These are phyloP conservation scores for Electrona antarctica DNA, from an alignment of 2,113 vertebrate species.

Conservation along the genomic window DNA sequence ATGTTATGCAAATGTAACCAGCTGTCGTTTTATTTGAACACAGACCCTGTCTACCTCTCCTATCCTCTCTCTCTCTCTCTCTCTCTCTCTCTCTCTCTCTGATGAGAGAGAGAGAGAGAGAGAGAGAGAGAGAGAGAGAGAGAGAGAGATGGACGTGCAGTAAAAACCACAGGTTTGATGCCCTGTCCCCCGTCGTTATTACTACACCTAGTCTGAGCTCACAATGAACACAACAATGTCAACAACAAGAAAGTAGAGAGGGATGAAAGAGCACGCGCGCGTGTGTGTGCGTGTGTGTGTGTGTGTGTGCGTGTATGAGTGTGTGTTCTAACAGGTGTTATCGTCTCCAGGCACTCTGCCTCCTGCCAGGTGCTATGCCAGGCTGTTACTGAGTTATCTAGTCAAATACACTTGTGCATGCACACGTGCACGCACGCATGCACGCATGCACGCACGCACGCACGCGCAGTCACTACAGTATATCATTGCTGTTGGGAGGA, in stretches of 20 bases:
- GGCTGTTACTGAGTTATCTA: too few species aligned
- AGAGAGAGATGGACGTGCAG: not conserved
- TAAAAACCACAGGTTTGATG: too few species aligned
- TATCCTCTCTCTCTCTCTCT: slow-evolving; percentile 29
- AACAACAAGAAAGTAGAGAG: slow-evolving; percentile 1
- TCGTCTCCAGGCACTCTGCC: too few species aligned
- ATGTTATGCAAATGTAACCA: slow-evolving; percentile 75
- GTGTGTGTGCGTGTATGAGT: not conserved
- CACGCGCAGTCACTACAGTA: too few species aligned
- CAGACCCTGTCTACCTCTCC: slow-evolving; percentile 32
- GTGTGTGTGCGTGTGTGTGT: slow-evolving; percentile 6
- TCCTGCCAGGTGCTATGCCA: too few species aligned
- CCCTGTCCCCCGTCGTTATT: too few species aligned
- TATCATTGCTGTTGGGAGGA: too few species aligned
- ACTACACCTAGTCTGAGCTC: not conserved
- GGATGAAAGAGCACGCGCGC: not conserved
- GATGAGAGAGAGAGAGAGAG: not conserved
- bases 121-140: not conserved
- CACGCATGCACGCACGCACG: too few species aligned
- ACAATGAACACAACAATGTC: not conserved
- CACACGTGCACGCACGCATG: too few species aligned
- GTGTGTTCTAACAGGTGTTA: not conserved
- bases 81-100: not conserved
- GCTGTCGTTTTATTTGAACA: slow-evolving; percentile 65
- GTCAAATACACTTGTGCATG: too few species aligned